Conservation (phyloP, 2,888 invertebrate species). For the Lottia scabra region DNA sequence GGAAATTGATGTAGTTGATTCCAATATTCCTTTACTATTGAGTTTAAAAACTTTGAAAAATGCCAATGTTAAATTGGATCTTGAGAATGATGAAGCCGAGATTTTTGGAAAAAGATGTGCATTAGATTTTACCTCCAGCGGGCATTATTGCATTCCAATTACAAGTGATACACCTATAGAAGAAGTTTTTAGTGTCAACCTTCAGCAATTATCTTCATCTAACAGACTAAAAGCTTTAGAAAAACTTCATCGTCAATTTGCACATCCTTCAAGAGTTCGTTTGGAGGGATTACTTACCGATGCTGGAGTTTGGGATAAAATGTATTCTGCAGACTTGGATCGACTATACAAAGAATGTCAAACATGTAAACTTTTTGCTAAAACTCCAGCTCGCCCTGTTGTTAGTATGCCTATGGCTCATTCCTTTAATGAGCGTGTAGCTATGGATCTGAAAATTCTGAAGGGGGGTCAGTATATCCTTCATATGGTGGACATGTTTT, state of each 20-base stretch:
- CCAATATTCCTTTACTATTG: background rate
- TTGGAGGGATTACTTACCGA: background rate
- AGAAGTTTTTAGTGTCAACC: background rate
- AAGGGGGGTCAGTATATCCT: slow-evolving; percentile 17
- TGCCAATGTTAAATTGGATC: background rate
- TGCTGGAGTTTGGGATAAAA: background rate
- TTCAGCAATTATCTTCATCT: background rate
- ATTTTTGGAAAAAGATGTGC: background rate
- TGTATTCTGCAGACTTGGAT: background rate
- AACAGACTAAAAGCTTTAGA: background rate
- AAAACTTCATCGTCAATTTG: background rate
- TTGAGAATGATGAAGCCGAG: background rate
- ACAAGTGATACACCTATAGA: background rate
- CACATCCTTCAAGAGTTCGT: background rate
- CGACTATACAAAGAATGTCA: background rate
- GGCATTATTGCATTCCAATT: background rate
- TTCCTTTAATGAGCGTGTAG: background rate
- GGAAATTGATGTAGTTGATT: background rate
- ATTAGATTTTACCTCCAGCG: background rate
- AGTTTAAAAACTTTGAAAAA: background rate
- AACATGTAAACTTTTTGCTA: background rate
- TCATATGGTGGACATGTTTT: slow-evolving; percentile 31
- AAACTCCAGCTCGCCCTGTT: background rate
- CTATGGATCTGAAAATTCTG: background rate
- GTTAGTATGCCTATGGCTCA: background rate